Conservation (phyloP, 2,888 invertebrate genomes). For the Orthosia incerta region DNA sequence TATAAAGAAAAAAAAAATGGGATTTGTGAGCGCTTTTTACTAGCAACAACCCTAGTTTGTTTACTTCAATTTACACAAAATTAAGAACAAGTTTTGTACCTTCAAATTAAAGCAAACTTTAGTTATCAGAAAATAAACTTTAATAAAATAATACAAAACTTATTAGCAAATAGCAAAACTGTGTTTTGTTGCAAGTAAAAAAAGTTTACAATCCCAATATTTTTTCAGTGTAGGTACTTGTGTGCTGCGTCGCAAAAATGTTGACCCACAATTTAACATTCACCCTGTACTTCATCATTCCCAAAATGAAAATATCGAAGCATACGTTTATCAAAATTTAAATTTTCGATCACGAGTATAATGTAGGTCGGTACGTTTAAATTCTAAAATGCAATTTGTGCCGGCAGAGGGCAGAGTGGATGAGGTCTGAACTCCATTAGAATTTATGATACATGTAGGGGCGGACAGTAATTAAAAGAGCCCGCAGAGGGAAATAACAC, state of each 20-base stretch:
- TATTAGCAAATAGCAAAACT: no score
- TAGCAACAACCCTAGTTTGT: no score
- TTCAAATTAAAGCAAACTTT: no score
- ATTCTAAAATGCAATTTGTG: constrained; percentile 85
- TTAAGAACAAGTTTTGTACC: no score
- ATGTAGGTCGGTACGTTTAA: constrained; percentile 72
- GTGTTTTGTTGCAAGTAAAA: no score
- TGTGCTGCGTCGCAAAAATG: not conserved
- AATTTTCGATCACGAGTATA: constrained; percentile 64
- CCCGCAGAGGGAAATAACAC: constrained; percentile 83
- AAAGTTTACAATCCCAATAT: no score
- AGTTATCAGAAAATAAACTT: no score
- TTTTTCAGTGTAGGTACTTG: no score
- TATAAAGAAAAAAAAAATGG: no score
- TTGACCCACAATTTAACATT: constrained; percentile 18
- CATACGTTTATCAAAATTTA: constrained; percentile 60
- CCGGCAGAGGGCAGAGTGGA: constrained; percentile 66
- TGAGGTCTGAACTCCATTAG: constrained; percentile 82
- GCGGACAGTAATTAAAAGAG: constrained; percentile 87
- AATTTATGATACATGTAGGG: constrained; percentile 88
- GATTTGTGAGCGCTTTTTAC: no score
- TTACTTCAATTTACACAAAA: no score
- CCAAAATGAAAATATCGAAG: constrained; percentile 59
- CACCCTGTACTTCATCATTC: constrained; percentile 28
- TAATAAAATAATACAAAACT: no score